Base-by-base conservation (phyloP, 1,140 invertebrate genomes). In the Trichonephila clavipes region DNA sequence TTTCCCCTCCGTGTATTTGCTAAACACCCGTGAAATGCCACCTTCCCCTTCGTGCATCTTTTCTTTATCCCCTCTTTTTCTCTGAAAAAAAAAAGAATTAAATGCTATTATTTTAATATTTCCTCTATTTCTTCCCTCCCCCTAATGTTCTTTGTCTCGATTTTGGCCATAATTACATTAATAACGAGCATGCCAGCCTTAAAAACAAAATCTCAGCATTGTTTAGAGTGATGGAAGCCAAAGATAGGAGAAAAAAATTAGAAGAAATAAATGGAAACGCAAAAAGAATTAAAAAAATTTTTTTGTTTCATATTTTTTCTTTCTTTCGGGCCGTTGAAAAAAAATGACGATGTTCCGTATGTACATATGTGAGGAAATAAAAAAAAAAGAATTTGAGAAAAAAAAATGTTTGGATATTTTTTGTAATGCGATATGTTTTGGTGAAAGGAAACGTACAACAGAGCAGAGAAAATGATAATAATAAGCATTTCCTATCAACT, bases 91-190 rank as follows among this genome's bases (percentile, higher is more conserved):
- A 59, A 40, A 92, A 86, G 92, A 93, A 93, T 93, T 93, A 93
- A 93, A 93, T 64, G 86, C 92, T 93, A 93, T 93, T 93, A 93
- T 93, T 93, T 93, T 93, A 93, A 93, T 93, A 93, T 93, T 93
- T 88, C 59, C 77, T 61, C 19, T 24, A 28, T 82, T 51, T 14
- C 62, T 18, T 61, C 83, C 51, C n/a, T 81, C 91, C 66, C 34
- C 64, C 16, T 88, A 72, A 81, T 88, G 85, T 93, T 93, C 92
- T 93, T 93, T 93, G 92, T 93, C 69, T 88, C 66, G 92, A 93
- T 93, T 93, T 90, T 87, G 3, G 92, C 92, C 66, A 82, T 93
- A 93, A 93, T 93, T 93, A 93, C 92, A 93, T 93, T 93, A 93
- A 93, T 93, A 93, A 93, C 91, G 91, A 87, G 51, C 91, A 21